phyloP scores from a whole-genome alignment of 2,113 vertebrate species.

The Anguilla rostrata region DNA sequence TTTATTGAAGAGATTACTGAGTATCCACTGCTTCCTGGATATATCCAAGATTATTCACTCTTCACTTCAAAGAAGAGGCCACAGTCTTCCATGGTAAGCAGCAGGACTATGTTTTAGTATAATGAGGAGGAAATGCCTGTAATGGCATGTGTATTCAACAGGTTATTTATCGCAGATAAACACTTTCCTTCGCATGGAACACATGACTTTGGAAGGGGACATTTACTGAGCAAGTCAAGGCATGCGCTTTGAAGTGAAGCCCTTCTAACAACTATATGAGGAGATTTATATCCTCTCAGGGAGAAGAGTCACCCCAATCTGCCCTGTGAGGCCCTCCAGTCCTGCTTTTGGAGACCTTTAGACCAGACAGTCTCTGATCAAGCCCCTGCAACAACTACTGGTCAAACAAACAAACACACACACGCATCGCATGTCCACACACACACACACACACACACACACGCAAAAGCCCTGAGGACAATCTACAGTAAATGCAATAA shows the following conservation, averaged over 20 bases:
- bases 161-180: slow-evolving; percentile 37
- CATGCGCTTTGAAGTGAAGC: slow-evolving; percentile 14
- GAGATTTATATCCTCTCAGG: slow-evolving; percentile 1
- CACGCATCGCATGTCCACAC: neutral
- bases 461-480: neutral
- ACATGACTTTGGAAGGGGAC: neutral
- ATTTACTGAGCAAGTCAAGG: slow-evolving; percentile 1
- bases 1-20: too few species aligned
- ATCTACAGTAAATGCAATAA: neutral
- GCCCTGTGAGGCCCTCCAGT: slow-evolving; percentile 14
- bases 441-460: neutral
- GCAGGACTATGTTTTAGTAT: neutral
- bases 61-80: too few species aligned
- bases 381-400: neutral
- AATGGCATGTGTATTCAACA: slow-evolving; percentile 34
- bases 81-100: neutral
- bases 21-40: neutral
- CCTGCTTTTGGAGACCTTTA: neutral
- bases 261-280: neutral
- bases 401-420: neutral
- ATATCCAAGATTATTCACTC: neutral
- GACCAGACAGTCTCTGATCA: neutral
- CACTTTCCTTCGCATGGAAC: slow-evolving; percentile 3
- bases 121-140: slow-evolving; percentile 34
- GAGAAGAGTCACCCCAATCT: neutral